Evolutionary conservation across 2,888 invertebrate species (phyloP), one percentile per base, ranked within the genome.

Genomic region (Clivina fossor): DNA sequence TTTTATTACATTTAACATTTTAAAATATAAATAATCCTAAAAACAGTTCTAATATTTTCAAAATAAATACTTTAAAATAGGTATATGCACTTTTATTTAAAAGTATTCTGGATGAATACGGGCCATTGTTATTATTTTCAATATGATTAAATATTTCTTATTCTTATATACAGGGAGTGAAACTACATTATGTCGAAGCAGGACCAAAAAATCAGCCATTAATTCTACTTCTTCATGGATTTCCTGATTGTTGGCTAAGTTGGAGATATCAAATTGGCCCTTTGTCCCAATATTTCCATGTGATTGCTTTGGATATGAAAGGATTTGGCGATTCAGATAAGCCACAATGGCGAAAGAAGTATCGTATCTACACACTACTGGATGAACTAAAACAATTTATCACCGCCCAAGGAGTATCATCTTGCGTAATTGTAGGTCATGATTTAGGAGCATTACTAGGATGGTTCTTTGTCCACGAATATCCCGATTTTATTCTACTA

Each of bases 321-420:
- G 90, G 90, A 18, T 90, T 88, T 66, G 87, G 86, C 1, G 86
- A 88, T 65, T 86, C 87, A 1, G 88, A 88, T 63, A 87, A 87
- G 67, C 89, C 89, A 3, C 66, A 71, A 7, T 80, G 79, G 59
- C 72, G 80, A 30, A 72, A 75, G 37, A 76, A 78, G 32, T 90
- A 90, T 69, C 75, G 72, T 50, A 74, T 84, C 37, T 76, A 80
- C 43, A 74, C 74, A 56, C 69, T 89, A 20, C 73, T 84, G 4
- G 77, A 79, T 15, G 88, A 89, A 70, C 68, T 89, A 5, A 76
- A 77, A 56, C 80, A 84, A 64, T 78, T 89, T 41, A 78, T 88
- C 22, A 66, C 75, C 20, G 76, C 80, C 0, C 69, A 88, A 24
- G 83, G 79, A 2, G 78, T 74, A 4, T 68, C 70, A 11, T 24